phyloP scores from a whole-genome alignment of 2,797 vertebrate species.

The Rhabdomys pumilio region DNA sequence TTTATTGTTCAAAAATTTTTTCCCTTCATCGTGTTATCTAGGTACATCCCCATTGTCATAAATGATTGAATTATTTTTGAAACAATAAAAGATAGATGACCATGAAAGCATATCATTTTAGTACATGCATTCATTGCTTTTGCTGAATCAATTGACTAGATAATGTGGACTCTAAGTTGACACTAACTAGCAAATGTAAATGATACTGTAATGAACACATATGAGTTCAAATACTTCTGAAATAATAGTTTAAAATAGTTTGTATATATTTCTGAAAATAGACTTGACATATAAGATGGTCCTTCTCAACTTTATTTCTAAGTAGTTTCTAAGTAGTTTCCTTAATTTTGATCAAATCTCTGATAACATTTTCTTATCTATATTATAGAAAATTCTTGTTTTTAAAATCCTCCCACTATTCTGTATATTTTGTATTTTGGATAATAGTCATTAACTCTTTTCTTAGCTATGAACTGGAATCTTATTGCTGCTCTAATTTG shows the following conservation, averaged over 20 bases:
- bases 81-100: neutral
- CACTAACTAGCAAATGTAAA: neutral
- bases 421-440: neutral
- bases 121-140: neutral
- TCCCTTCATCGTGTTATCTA: neutral
- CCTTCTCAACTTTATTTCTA: neutral
- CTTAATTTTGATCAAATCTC: no score
- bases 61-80: neutral
- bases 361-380: neutral
- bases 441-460: neutral
- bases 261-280: neutral
- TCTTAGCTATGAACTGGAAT: neutral
- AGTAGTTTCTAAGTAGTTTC: no score
- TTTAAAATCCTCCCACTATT: no score
- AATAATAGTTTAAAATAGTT: neutral
- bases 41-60: no score
- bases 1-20: neutral
- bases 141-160: neutral
- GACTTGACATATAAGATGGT: neutral
- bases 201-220: neutral
- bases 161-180: neutral
- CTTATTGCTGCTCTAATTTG: neutral
- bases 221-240: neutral
- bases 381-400: neutral
- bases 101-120: neutral